phyloP scores from a whole-genome alignment of 2,888 invertebrate species.

The Conistra vaccinii region DNA sequence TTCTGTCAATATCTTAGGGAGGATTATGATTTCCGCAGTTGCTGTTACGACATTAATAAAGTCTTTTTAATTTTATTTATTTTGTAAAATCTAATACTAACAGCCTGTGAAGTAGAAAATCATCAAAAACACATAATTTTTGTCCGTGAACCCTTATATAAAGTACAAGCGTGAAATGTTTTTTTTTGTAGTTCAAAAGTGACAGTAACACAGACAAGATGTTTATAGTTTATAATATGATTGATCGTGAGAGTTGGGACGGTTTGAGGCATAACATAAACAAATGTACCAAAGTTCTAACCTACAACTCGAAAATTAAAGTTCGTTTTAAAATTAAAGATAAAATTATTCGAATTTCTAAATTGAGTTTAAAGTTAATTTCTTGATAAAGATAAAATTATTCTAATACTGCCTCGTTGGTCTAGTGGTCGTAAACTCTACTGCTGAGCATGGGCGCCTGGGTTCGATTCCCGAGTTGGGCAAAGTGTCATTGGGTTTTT shows the following conservation, averaged over 20 bases:
- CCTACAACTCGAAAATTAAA: too few relatives aligned
- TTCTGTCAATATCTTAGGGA: too few relatives aligned
- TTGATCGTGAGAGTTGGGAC: slow-evolving; percentile 27
- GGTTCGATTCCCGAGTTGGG: too few relatives aligned
- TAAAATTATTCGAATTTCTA: too few relatives aligned
- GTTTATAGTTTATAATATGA: slow-evolving; percentile 15
- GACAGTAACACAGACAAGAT: slow-evolving; percentile 20
- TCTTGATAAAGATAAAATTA: not conserved
- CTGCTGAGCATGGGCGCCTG: too few relatives aligned
- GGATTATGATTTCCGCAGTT: not conserved
- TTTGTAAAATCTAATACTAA: not conserved
- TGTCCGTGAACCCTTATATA: too few relatives aligned
- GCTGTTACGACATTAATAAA: not conserved
- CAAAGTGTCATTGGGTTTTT: too few relatives aligned
- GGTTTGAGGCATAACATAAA: slow-evolving; percentile 7
- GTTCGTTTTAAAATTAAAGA: too few relatives aligned
- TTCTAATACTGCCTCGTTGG: not conserved
- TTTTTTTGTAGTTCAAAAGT: slow-evolving; percentile 26
- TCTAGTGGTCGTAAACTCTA: too few relatives aligned
- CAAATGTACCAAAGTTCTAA: not conserved
- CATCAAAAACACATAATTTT: not conserved
- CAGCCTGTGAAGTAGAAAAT: not conserved
- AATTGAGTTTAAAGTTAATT: not conserved
- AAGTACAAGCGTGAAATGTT: not conserved
- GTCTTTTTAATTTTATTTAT: not conserved